Conservation (phyloP, 2,797 vertebrate genomes). For the Glyptemys insculpta region DNA sequence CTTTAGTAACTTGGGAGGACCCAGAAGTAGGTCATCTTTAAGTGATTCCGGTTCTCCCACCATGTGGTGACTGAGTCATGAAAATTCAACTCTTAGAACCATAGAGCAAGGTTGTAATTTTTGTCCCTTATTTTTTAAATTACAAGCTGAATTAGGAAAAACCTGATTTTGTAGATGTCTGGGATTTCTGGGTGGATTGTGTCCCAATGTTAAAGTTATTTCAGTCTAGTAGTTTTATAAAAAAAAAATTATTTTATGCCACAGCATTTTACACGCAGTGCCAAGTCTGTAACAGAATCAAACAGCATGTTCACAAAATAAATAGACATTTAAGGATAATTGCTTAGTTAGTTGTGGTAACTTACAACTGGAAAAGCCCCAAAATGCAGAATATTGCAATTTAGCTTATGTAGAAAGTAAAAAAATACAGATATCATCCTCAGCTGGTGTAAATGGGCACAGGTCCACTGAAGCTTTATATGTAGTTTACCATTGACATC, state of each 20-base stretch:
- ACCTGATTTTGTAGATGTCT: not conserved
- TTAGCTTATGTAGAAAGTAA: not conserved
- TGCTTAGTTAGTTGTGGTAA: not conserved
- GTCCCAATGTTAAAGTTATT: not conserved
- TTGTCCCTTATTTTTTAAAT: slow-evolving; percentile 18
- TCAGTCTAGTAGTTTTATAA: not conserved
- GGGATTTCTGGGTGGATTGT: not conserved
- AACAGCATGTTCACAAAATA: not conserved
- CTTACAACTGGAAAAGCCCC: slow-evolving; percentile 2
- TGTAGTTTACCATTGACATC: not conserved
- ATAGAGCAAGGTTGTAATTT: slow-evolving; percentile 14
- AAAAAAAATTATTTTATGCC: not conserved
- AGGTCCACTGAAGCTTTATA: not conserved
- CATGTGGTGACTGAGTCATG: slow-evolving; percentile 40
- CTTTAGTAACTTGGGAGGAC: slow-evolving; percentile 45
- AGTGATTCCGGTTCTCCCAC: slow-evolving; percentile 22
- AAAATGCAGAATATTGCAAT: not conserved
- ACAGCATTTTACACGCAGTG: not conserved
- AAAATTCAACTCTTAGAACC: not conserved
- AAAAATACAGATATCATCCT: not conserved
- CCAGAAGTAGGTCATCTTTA: slow-evolving; percentile 29
- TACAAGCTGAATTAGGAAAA: slow-evolving; percentile 3
- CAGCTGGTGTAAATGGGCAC: not conserved
- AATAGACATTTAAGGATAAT: not conserved
- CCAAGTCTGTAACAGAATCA: not conserved